These are phyloP conservation scores for Ariopsis seemanni DNA, from an alignment of 2,113 vertebrate species.

Conservation along the genomic window DNA sequence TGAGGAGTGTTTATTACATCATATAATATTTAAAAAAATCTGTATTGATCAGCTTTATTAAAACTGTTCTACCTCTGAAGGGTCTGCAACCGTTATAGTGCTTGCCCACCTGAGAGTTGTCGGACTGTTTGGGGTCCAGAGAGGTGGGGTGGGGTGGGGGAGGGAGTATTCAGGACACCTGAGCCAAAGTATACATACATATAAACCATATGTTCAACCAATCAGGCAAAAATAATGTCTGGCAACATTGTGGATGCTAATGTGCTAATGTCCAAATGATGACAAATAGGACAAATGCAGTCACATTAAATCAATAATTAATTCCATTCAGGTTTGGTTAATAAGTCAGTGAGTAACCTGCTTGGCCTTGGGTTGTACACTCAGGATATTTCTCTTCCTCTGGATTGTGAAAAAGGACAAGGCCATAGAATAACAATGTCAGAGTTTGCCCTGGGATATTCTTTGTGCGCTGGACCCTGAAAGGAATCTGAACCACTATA, in stretches of 20 bases:
- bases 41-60: slow-evolving; percentile 14
- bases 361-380: slow-evolving; percentile 62
- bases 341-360: slow-evolving; percentile 69
- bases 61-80: slow-evolving; percentile 56
- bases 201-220: not conserved
- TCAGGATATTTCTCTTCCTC: slow-evolving; percentile 77
- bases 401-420: slow-evolving; percentile 71
- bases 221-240: not conserved
- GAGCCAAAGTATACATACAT: slow-evolving; percentile 75
- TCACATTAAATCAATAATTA: slow-evolving; percentile 36
- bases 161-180: slow-evolving; percentile 50
- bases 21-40: not conserved
- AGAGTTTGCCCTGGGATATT: slow-evolving; percentile 74
- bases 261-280: not conserved
- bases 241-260: not conserved
- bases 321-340: slow-evolving; percentile 64
- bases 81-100: slow-evolving; percentile 76
- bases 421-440: slow-evolving; percentile 53
- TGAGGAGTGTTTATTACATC: slow-evolving; percentile 34
- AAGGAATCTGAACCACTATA: slow-evolving; percentile 69
- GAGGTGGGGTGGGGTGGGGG: too few species aligned
- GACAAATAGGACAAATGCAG: not conserved
- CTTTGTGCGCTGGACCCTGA: slow-evolving; percentile 79
- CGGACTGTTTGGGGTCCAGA: too few species aligned
- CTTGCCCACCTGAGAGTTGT: slow-evolving; percentile 74